Evolutionary conservation across 1,140 invertebrate genomes (phyloP).

Genomic region (Euura saliciscinereae): DNA sequence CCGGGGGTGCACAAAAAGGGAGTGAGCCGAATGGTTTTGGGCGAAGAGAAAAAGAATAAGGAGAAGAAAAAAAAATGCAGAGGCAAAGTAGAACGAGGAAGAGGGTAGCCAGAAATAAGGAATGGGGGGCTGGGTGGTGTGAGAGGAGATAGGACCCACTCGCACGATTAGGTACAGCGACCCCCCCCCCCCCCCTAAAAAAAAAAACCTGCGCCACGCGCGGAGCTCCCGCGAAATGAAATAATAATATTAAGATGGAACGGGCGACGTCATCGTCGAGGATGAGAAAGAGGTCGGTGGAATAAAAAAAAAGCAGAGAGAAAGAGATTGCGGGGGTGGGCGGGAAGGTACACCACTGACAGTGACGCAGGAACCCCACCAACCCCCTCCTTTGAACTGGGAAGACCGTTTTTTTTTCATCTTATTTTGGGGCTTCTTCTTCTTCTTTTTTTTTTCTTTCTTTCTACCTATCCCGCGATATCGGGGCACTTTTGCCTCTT

Average conservation of each 20-base stretch:
- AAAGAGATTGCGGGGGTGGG: background rate
- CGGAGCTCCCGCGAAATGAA: background rate
- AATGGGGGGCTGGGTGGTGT: background rate
- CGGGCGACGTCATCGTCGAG: background rate
- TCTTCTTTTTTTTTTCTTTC: too few species aligned
- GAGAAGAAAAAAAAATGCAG: background rate
- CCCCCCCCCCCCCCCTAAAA: background rate
- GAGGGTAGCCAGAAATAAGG: background rate
- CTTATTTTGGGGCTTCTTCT: too few species aligned
- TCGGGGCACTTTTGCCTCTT: background rate
- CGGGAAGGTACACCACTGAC: background rate
- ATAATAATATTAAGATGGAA: conserved; percentile 8
- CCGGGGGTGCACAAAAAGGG: background rate
- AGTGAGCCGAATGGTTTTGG: background rate
- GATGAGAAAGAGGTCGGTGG: background rate
- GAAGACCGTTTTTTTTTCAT: too few species aligned
- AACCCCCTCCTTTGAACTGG: background rate
- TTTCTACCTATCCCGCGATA: background rate
- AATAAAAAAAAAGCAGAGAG: background rate
- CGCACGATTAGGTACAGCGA: conserved; percentile 6
- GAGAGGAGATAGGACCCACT: conserved; percentile 3
- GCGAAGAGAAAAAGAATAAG: background rate
- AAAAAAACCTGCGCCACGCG: background rate
- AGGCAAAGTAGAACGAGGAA: too few species aligned
- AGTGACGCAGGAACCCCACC: conserved; percentile 4